Evolutionary conservation across 1,140 invertebrate species (phyloP).

Genomic region (Thalassaphorura encarpata): DNA sequence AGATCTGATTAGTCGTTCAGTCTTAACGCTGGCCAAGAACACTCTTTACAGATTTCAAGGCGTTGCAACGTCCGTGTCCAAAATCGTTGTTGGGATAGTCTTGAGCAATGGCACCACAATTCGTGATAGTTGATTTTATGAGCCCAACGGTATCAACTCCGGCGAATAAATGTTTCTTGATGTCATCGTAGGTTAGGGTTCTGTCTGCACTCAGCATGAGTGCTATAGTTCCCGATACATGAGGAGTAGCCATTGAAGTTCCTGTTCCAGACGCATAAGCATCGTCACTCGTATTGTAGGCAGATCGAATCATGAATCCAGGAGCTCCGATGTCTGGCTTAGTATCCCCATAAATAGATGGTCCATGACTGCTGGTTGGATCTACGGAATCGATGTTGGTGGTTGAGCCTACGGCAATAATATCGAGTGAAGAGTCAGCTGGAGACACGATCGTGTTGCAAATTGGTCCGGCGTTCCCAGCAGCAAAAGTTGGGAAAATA

Average conservation of each 20-base stretch:
- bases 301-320: constrained; percentile 1
- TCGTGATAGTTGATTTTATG: neutral
- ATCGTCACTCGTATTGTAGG: neutral
- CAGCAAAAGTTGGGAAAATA: neutral
- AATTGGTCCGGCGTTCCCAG: neutral
- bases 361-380: neutral
- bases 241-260: constrained; percentile 10
- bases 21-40: too few relatives aligned
- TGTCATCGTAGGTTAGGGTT: neutral
- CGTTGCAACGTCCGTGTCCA: neutral
- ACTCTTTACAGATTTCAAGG: too few relatives aligned
- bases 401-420: constrained; percentile 5
- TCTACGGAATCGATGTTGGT: neutral
- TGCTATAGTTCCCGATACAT: constrained; percentile 8
- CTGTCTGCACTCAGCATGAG: neutral
- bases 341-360: constrained; percentile 1
- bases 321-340: constrained; percentile 17
- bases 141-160: neutral
- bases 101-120: neutral
- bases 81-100: neutral
- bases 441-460: neutral
- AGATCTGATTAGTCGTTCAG: too few relatives aligned
- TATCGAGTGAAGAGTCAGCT: neutral
- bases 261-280: neutral
- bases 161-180: neutral